Evolutionary conservation across 2,888 invertebrate genomes (phyloP).

Genomic region (Beris chalybata): DNA sequence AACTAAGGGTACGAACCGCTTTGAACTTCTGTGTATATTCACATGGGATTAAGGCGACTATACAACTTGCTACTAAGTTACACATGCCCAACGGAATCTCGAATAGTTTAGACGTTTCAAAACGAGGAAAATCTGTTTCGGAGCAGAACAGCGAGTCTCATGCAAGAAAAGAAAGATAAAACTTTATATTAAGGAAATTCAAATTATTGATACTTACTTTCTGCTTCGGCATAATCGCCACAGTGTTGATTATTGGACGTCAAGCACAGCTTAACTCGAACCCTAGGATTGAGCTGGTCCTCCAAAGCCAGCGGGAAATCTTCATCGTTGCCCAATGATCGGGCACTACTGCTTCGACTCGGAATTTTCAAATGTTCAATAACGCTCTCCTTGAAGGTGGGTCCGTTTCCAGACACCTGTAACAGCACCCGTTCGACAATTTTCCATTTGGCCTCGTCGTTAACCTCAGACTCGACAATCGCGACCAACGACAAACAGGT

Average conservation of each 20-base stretch:
- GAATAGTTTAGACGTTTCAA: too few relatives aligned
- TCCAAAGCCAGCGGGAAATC: constrained; percentile 61
- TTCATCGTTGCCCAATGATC: constrained; percentile 60
- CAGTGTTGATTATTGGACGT: constrained; percentile 79
- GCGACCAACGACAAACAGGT: constrained; percentile 79
- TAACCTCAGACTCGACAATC: constrained; percentile 71
- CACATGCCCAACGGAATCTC: too few relatives aligned
- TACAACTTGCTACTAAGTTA: too few relatives aligned
- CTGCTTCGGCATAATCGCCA: constrained; percentile 81
- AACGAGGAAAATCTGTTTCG: too few relatives aligned
- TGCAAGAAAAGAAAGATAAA: constrained; percentile 27
- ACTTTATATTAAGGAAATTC: constrained; percentile 42
- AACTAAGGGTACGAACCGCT: too few relatives aligned
- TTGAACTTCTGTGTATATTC: too few relatives aligned
- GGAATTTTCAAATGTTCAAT: constrained; percentile 64
- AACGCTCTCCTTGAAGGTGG: constrained; percentile 71
- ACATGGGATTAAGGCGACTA: too few relatives aligned
- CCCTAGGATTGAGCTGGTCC: constrained; percentile 67
- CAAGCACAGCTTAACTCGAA: constrained; percentile 81
- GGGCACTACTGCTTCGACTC: constrained; percentile 57
- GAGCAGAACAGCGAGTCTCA: too few relatives aligned
- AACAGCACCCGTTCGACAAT: constrained; percentile 73
- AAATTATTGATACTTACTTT: constrained; percentile 66
- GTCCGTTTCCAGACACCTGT: constrained; percentile 69
- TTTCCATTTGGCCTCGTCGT: constrained; percentile 66